These are phyloP conservation scores for Hippopotamus amphibius DNA, from an alignment of 2,113 vertebrate genomes.

Conservation along the genomic window DNA sequence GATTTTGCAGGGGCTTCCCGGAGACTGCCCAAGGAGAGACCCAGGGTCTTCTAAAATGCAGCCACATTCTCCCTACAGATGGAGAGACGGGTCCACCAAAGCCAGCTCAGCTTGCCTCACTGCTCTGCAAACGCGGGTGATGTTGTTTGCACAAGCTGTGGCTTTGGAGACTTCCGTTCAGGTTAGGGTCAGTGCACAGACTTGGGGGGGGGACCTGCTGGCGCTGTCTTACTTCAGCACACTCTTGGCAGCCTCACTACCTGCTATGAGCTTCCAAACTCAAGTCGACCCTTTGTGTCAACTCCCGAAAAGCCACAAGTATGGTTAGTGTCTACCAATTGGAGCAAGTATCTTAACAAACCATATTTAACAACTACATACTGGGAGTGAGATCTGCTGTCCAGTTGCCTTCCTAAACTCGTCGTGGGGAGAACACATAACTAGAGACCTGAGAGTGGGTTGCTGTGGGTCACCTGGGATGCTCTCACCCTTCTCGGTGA, in stretches of 20 bases:
- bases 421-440: background rate
- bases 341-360: background rate
- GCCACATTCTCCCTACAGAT: conserved; percentile 21
- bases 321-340: background rate
- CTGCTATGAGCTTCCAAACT: background rate
- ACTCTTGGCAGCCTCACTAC: background rate
- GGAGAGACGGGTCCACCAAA: conserved; percentile 35
- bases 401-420: background rate
- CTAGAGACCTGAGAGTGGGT: background rate
- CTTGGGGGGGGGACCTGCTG: background rate
- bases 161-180: background rate
- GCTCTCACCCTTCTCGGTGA: background rate
- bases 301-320: background rate
- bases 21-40: conserved; percentile 61
- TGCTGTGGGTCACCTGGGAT: background rate
- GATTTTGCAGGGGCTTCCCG: background rate
- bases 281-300: background rate
- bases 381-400: background rate
- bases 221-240: background rate
- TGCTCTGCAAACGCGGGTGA: background rate
- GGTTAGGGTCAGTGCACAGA: conserved; percentile 39
- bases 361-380: background rate
- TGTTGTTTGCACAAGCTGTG: background rate
- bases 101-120: background rate
- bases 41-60: conserved; percentile 6